Evolutionary conservation across 2,888 invertebrate species (phyloP), one percentile per base, ranked within the genome.

Genomic region (Arge pagana): DNA sequence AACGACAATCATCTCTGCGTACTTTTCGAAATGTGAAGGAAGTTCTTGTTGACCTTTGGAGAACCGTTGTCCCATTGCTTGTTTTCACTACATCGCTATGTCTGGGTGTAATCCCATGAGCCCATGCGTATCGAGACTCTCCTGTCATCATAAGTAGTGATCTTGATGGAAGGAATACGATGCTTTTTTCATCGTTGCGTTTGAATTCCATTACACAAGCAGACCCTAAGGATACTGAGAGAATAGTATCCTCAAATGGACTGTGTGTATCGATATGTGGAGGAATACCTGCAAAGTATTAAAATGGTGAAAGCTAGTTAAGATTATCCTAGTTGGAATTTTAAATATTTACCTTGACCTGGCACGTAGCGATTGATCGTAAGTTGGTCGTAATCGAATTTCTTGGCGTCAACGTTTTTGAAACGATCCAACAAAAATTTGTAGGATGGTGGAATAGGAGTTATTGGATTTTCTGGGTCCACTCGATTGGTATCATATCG

Each of bases 251-350:
- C 59, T 90, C 88, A 77, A 98, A 99, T 0, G 94, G 90, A 74
- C 94, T 94, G 71, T 96, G 96, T 0, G 93, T 96, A 72, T 99
- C 98, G 15, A 96, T 86, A 77, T 99, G 98, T 0, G 89, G 84
- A 24, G 98, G 97, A 71, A 99, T 98, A 30, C 95, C 93, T 90
- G 66, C 8, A 75, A 72, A 59, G 58, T 36, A 56, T n/a, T n/a
- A n/a, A n/a, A n/a, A n/a, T 30, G 16, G 43, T 45, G 7, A 30
- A 18, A 49, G n/a, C 26, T 30, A 37, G 41, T 42, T 10, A 18
- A 24, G 26, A 1, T 51, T 23, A 33, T 39, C 21, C 3, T 1
- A 15, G 16, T 10, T 35, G 7, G 15, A 7, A 8, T 36, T 36
- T 36, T 19, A 23, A 19, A 35, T 7, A 11, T 21, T 26, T 77